Conservation (phyloP, 1,140 invertebrate species). For the Tribolium madens region DNA sequence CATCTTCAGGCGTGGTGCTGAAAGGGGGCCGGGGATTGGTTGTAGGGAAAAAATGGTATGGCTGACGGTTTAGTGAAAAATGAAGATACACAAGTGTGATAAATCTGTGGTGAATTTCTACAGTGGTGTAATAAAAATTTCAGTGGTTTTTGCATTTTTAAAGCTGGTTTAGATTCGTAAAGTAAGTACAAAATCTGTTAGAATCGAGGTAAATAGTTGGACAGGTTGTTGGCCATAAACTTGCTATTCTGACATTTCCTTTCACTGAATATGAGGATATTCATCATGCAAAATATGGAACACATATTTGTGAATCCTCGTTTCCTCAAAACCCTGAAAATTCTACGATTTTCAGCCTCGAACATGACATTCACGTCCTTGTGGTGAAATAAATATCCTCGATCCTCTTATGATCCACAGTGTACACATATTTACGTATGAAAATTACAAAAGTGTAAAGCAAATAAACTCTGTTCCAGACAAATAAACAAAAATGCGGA, state of each 20-base stretch:
- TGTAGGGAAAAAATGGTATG: constrained; percentile 64
- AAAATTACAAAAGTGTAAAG: constrained; percentile 4
- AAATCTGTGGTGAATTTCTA: constrained; percentile 37
- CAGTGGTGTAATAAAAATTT: not conserved
- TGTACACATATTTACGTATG: constrained; percentile 26
- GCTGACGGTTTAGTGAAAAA: constrained; percentile 59
- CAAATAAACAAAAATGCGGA: constrained; percentile 15
- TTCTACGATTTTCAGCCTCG: not conserved
- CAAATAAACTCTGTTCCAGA: constrained; percentile 25
- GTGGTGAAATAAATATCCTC: not conserved
- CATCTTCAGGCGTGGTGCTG: constrained; percentile 60
- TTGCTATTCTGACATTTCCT: constrained; percentile 61
- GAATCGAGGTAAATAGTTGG: constrained; percentile 35
- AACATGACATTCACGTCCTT: constrained; percentile 3
- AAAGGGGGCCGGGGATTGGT: constrained; percentile 54
- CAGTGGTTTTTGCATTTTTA: not conserved
- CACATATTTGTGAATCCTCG: constrained; percentile 39
- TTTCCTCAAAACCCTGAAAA: not conserved
- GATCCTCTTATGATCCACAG: constrained; percentile 4
- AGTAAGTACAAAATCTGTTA: constrained; percentile 48
- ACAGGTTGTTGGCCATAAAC: constrained; percentile 62
- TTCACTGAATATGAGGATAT: constrained; percentile 59
- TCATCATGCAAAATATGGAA: constrained; percentile 54
- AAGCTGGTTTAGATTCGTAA: not conserved
- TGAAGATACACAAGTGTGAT: constrained; percentile 57